These are phyloP conservation scores for Agriopis leucophaearia DNA, from an alignment of 2,888 invertebrate species.

Conservation along the genomic window DNA sequence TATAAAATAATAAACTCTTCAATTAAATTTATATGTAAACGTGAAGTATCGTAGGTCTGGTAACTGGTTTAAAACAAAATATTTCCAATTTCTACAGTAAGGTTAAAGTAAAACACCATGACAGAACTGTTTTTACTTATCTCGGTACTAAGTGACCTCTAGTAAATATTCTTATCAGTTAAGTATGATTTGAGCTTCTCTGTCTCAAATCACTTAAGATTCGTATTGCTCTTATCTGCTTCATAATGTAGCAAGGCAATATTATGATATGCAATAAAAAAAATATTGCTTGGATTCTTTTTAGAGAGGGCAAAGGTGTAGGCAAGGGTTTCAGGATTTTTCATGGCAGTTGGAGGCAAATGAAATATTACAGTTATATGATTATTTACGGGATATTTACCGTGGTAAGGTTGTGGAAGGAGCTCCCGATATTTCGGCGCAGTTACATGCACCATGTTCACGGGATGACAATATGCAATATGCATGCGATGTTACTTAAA, in stretches of 20 bases:
- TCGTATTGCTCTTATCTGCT: not conserved
- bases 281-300: not conserved
- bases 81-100: not conserved
- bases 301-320: not conserved
- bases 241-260: not conserved
- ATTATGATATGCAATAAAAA: not conserved
- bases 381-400: too few relatives aligned
- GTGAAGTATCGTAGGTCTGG: not conserved
- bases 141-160: not conserved
- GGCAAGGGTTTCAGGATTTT: too few relatives aligned
- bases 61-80: not conserved
- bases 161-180: conserved; percentile 4
- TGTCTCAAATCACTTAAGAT: not conserved
- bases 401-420: too few relatives aligned
- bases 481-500: too few relatives aligned
- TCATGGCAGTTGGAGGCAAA: too few relatives aligned
- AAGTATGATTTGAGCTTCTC: not conserved
- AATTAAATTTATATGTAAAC: too few relatives aligned
- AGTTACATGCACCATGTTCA: too few relatives aligned
- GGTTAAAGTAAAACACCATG: not conserved
- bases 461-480: too few relatives aligned
- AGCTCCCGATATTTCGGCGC: too few relatives aligned
- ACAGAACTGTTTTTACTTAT: not conserved
- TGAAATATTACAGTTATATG: too few relatives aligned
- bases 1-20: too few relatives aligned